phyloP scores from a whole-genome alignment of 2,113 vertebrate genomes.

The Motacilla alba region DNA sequence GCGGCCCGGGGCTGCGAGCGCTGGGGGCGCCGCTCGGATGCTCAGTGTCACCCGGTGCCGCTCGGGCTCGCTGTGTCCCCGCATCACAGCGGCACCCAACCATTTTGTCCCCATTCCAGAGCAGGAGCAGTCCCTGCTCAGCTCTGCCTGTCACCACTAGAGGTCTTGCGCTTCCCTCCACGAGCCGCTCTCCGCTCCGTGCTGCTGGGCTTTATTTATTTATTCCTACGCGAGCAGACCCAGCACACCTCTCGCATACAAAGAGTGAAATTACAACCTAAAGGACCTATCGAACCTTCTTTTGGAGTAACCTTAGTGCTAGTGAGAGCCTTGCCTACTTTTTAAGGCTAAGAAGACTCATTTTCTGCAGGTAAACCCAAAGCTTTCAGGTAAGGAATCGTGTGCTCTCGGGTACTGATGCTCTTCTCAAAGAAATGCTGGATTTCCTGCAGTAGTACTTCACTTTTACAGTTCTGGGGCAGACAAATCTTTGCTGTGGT shows the following conservation, averaged over 20 bases:
- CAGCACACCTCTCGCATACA: constrained; percentile 70
- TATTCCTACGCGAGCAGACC: constrained; percentile 77
- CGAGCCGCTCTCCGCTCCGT: constrained; percentile 53
- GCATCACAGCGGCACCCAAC: not conserved
- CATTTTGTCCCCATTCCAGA: constrained; percentile 7
- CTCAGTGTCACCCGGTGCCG: too few species aligned
- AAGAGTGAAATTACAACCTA: constrained; percentile 68
- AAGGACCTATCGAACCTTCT: constrained; percentile 55
- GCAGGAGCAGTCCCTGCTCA: not conserved
- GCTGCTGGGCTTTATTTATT: constrained; percentile 74
- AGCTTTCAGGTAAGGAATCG: constrained; percentile 78
- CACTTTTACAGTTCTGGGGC: constrained; percentile 56
- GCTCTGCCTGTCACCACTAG: constrained; percentile 74
- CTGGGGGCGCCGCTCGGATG: not conserved
- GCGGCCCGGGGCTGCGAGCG: too few species aligned
- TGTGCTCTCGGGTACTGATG: constrained; percentile 52
- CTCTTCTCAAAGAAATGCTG: constrained; percentile 52
- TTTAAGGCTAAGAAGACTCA: constrained; percentile 36
- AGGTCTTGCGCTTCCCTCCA: constrained; percentile 69
- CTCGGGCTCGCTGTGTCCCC: not conserved
- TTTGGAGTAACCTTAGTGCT: constrained; percentile 61
- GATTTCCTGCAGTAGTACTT: constrained; percentile 55
- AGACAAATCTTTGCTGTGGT: not conserved
- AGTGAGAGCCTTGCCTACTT: constrained; percentile 48
- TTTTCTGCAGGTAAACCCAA: constrained; percentile 66